Conservation (phyloP, 2,888 invertebrate species). For the Serripes groenlandicus region DNA sequence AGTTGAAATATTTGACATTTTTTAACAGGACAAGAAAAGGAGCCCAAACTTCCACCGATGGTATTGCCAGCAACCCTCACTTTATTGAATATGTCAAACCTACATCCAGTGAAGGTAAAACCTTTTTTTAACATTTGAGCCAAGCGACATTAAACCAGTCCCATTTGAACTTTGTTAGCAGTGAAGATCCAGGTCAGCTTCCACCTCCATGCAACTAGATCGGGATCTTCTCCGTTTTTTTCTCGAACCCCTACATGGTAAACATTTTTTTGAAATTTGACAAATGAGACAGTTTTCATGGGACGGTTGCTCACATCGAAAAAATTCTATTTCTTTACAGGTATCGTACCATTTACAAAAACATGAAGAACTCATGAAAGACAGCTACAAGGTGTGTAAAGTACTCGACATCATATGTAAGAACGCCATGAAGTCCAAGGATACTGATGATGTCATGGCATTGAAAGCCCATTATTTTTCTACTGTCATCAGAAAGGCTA, state of each 20-base stretch:
- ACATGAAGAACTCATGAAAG: slow-evolving; percentile 75
- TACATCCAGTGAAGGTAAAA: slow-evolving; percentile 85
- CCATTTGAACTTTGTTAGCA: no score
- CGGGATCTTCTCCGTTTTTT: no score
- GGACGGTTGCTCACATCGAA: no score
- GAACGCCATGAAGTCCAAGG: slow-evolving; percentile 92
- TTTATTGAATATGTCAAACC: slow-evolving; percentile 92
- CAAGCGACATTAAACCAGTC: no score
- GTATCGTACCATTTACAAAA: slow-evolving; percentile 43
- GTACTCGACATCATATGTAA: slow-evolving; percentile 94
- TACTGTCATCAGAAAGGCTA: slow-evolving; percentile 73
- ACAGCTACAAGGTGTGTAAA: slow-evolving; percentile 91
- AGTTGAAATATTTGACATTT: neutral
- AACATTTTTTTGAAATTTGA: no score
- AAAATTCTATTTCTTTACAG: no score
- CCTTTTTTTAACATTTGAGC: no score
- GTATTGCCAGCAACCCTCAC: slow-evolving; percentile 93
- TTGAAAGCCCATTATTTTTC: slow-evolving; percentile 85
- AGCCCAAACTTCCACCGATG: slow-evolving; percentile 91
- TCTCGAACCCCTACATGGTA: no score
- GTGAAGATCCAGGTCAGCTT: no score
- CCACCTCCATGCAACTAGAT: no score
- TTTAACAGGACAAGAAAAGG: slow-evolving; percentile 90
- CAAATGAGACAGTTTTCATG: no score
- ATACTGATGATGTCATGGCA: slow-evolving; percentile 90